These are phyloP conservation scores for Stegastes partitus DNA, from an alignment of 2,113 vertebrate species.

Conservation along the genomic window DNA sequence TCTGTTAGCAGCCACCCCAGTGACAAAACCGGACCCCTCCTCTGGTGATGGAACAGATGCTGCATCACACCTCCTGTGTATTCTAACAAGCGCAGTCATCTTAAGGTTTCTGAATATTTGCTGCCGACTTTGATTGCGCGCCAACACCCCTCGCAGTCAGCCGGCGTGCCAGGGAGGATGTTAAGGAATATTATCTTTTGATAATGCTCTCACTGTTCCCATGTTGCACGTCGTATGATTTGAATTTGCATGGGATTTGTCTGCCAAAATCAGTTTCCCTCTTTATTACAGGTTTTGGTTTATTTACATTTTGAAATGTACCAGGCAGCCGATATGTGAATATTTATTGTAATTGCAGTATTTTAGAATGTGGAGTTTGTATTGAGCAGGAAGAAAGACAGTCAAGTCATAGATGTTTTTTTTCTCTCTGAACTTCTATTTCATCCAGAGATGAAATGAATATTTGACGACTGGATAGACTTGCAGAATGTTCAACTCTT, in stretches of 20 bases:
- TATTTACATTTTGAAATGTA: neutral
- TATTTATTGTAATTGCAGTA: too few relatives aligned
- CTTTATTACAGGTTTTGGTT: slow-evolving; percentile 5
- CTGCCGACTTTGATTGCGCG: slow-evolving; percentile 17
- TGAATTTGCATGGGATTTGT: slow-evolving; percentile 10
- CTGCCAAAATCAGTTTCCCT: slow-evolving; percentile 34
- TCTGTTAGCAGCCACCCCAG: slow-evolving; percentile 17
- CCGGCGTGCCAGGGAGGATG: slow-evolving; percentile 23
- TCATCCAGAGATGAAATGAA: too few relatives aligned
- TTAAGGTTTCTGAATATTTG: slow-evolving; percentile 2
- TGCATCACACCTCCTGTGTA: slow-evolving; percentile 10
- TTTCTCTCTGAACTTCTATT: too few relatives aligned
- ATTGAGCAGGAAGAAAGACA: too few relatives aligned
- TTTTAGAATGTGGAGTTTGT: too few relatives aligned
- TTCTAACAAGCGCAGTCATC: neutral
- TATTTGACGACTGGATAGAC: too few relatives aligned
- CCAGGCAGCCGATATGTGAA: neutral
- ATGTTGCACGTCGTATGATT: slow-evolving; percentile 29
- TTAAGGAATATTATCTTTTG: slow-evolving; percentile 32
- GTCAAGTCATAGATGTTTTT: too few relatives aligned
- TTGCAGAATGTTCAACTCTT: too few relatives aligned
- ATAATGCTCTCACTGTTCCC: slow-evolving; percentile 28
- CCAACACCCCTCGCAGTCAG: neutral
- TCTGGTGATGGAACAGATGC: neutral
- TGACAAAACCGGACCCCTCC: neutral